These are phyloP conservation scores for Oxyruncus cristatus DNA, from an alignment of 2,113 vertebrate species.

Conservation along the genomic window DNA sequence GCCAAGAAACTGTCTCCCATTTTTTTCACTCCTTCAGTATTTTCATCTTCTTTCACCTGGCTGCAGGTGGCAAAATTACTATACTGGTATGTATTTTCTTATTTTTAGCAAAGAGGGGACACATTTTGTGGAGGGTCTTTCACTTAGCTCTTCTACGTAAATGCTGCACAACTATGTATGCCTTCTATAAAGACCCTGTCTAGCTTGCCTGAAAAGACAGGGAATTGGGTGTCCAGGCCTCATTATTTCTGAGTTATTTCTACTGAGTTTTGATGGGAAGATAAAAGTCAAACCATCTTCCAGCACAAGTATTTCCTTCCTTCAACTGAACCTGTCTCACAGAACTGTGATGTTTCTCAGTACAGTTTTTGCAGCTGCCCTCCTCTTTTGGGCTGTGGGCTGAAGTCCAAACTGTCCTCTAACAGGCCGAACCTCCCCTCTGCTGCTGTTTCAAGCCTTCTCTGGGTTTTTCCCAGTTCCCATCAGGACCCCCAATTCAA, in stretches of 20 bases:
- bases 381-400: not conserved
- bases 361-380: not conserved
- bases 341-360: not conserved
- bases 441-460: not conserved
- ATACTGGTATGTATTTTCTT: not conserved
- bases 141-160: not conserved
- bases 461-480: not conserved
- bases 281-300: not conserved
- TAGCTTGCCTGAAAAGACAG: not conserved
- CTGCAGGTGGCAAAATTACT: not conserved
- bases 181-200: not conserved
- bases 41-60: not conserved
- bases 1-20: not conserved
- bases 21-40: not conserved
- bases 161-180: not conserved
- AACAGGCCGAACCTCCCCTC: rapidly evolving
- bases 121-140: not conserved
- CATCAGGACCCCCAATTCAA: rapidly evolving
- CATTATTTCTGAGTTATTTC: not conserved
- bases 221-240: not conserved
- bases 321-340: not conserved
- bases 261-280: not conserved
- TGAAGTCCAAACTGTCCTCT: not conserved
- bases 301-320: not conserved
- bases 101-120: not conserved